These are phyloP conservation scores for Ariolimax columbianus DNA, from an alignment of 2,888 invertebrate genomes.

Conservation along the genomic window DNA sequence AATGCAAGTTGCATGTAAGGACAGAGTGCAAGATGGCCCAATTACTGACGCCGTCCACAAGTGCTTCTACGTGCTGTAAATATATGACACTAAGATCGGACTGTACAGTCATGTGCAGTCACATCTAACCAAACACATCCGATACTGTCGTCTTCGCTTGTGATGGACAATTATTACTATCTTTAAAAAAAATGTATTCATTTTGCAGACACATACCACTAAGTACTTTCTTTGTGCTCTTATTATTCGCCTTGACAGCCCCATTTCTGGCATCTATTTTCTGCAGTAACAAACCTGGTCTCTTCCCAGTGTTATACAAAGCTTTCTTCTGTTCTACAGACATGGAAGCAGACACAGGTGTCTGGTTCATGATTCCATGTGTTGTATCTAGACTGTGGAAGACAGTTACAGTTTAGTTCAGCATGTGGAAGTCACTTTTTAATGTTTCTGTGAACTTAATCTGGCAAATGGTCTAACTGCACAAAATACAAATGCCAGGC, in stretches of 20 bases:
- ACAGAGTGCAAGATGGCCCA: too few species aligned
- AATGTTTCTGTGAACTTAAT: too few species aligned
- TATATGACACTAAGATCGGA: too few species aligned
- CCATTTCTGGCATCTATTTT: background rate
- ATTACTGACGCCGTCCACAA: too few species aligned
- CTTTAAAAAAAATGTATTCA: background rate
- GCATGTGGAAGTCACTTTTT: background rate
- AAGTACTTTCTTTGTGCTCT: background rate
- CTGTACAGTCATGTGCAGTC: too few species aligned
- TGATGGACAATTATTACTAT: too few species aligned
- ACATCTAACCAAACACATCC: too few species aligned
- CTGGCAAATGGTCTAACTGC: too few species aligned
- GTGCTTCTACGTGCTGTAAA: too few species aligned
- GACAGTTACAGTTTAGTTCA: background rate
- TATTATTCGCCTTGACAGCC: background rate
- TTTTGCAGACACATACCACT: background rate
- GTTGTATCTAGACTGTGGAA: background rate
- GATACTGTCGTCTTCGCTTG: too few species aligned
- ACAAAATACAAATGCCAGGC: too few species aligned
- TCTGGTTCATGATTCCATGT: background rate
- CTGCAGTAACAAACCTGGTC: background rate
- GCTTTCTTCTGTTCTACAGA: background rate
- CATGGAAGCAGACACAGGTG: background rate
- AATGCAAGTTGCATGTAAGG: too few species aligned
- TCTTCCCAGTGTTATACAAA: background rate